Conservation (phyloP, 1,140 invertebrate genomes). For the Drosophila ironensis region DNA sequence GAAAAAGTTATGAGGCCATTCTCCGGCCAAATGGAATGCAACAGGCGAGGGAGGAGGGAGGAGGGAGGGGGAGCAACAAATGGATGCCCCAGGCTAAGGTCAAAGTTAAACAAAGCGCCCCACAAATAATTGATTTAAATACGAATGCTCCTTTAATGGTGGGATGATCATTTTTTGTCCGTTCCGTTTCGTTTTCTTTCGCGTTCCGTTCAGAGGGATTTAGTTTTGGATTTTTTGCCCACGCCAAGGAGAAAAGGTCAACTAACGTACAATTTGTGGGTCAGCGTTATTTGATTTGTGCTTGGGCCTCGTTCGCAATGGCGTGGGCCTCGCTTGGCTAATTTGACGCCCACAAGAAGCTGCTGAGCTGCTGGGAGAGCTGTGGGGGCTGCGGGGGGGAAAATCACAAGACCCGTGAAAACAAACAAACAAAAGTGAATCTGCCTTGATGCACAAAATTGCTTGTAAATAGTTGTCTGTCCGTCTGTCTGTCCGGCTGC, state of each 20-base stretch:
- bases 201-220: conserved; percentile 5
- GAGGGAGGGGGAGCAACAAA: conserved; percentile 38
- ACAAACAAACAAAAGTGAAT: conserved; percentile 78
- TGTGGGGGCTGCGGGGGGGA: too few relatives aligned
- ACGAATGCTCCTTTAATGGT: conserved; percentile 62
- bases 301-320: conserved; percentile 50
- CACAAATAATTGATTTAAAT: conserved; percentile 81
- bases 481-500: conserved; percentile 38
- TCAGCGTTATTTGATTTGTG: conserved; percentile 80
- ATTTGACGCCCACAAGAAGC: conserved; percentile 70
- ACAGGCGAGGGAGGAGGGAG: conserved; percentile 6
- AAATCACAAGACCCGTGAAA: conserved; percentile 9
- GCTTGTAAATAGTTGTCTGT: conserved; percentile 62
- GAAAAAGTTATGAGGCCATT: conserved; percentile 50
- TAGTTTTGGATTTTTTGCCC: conserved; percentile 10
- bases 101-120: conserved; percentile 76
- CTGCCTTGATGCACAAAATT: conserved; percentile 72
- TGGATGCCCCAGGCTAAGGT: conserved; percentile 72
- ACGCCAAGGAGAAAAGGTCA: conserved; percentile 67
- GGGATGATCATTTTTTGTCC: conserved; percentile 40
- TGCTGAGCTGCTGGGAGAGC: too few relatives aligned
- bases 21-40: conserved; percentile 65
- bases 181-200: conserved; percentile 15
- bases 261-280: conserved; percentile 80
- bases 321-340: conserved; percentile 64